Evolutionary conservation across 2,113 vertebrate genomes (phyloP).

Genomic region (Austrofundulus limnaeus): DNA sequence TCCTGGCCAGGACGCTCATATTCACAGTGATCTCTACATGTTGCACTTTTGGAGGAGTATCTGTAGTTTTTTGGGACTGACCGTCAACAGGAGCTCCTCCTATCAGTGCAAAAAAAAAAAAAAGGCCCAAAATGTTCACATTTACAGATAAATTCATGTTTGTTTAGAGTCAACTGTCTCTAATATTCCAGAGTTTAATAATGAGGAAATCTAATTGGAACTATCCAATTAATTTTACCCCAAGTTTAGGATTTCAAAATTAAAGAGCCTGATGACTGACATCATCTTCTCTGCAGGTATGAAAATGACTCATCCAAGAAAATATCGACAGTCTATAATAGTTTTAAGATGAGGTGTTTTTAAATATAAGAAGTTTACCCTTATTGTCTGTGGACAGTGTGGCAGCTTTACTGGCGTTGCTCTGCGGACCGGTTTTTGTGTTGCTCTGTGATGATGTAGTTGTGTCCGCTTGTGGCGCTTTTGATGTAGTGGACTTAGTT

Average conservation of each 20-base stretch:
- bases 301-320: no score
- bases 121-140: neutral
- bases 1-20: constrained; percentile 86
- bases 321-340: no score
- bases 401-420: neutral
- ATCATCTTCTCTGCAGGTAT: no score
- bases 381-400: neutral
- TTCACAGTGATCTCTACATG: constrained; percentile 75
- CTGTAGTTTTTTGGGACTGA: neutral
- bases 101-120: neutral
- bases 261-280: no score
- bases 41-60: neutral
- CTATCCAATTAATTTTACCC: neutral
- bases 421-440: neutral
- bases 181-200: no score
- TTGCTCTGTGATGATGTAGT: neutral
- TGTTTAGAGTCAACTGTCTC: neutral
- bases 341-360: neutral
- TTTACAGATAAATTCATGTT: neutral
- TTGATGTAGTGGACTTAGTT: neutral
- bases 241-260: neutral
- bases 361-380: neutral
- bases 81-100: neutral
- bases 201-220: neutral
- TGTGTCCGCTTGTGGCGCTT: neutral